Evolutionary conservation across 2,888 invertebrate species (phyloP).

Genomic region (Subacronicta megacephala): DNA sequence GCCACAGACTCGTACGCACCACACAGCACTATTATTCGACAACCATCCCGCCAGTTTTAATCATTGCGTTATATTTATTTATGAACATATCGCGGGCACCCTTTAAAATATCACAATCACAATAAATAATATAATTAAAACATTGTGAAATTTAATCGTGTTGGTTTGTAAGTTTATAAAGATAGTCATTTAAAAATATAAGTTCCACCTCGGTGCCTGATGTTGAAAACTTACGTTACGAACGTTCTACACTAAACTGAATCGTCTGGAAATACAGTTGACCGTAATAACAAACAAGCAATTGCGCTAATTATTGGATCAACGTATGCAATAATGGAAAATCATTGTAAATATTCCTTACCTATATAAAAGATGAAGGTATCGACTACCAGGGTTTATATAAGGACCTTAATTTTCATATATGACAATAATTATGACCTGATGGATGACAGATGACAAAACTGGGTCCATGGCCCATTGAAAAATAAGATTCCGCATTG

Average conservation of each 20-base stretch:
- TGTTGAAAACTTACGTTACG: slow-evolving; percentile 19
- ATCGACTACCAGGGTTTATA: not conserved
- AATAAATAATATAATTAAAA: slow-evolving; percentile 20
- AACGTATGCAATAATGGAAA: not conserved
- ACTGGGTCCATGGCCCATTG: not conserved
- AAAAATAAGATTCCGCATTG: not conserved
- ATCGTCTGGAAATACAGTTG: slow-evolving; percentile 9
- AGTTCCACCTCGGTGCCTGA: slow-evolving; percentile 28
- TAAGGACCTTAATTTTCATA: not conserved
- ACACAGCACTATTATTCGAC: slow-evolving; percentile 71
- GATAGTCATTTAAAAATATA: slow-evolving; percentile 21
- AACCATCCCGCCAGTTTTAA: slow-evolving; percentile 59
- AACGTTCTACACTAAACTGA: slow-evolving; percentile 9
- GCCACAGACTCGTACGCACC: slow-evolving; percentile 73
- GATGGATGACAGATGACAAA: not conserved
- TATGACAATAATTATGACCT: not conserved
- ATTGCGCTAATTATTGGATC: slow-evolving; percentile 7
- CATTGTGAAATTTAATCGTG: slow-evolving; percentile 25
- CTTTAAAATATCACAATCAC: slow-evolving; percentile 26
- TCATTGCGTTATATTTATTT: slow-evolving; percentile 55
- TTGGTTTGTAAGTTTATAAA: slow-evolving; percentile 6
- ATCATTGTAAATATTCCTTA: slow-evolving; percentile 1
- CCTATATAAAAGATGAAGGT: not conserved
- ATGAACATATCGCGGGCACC: slow-evolving; percentile 28
- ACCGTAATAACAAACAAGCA: slow-evolving; percentile 5